Base-by-base conservation (phyloP, 92 coral and sea anemone genomes). In the Galaxea fascicularis region DNA sequence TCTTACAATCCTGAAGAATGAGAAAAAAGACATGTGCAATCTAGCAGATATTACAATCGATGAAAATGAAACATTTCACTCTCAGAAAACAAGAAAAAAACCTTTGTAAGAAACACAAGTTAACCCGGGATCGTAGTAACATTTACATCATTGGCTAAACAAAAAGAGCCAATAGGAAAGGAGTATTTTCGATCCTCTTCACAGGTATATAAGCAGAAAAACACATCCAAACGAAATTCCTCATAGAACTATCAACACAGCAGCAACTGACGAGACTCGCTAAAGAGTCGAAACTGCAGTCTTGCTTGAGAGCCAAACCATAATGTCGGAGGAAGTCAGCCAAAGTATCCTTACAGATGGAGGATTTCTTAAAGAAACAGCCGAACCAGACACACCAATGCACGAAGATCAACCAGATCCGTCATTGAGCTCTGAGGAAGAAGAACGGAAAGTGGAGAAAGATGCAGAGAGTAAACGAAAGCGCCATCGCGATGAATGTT, bases 151-250 rank as follows among this genome's bases (percentile, higher is more conserved):
- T 56, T 56, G 62, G 62, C 62, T 56, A 56, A 56, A 16, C 62
- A 56, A 56, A 56, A 56, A 49, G 62, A 56, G 62, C 62, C 62
- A 56, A 56, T 56, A 56, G 62, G n/a, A 56, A 4, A 56, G 60
- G 17, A 56, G 62, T 56, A 56, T 56, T 56, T 56, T 56, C 25
- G 62, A 56, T 56, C 62, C 62, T 56, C 62, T 56, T 56, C 62
- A 56, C 62, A 56, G 62, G 62, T 56, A 56, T 56, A 56, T 56
- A 56, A 56, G 62, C 62, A 47, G 8, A 47, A 13, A 47, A 47
- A 47, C n/a, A n/a, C n/a, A n/a, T n/a, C n/a, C n/a, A n/a, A n/a
- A n/a, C n/a, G n/a, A n/a, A n/a, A n/a, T n/a, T n/a, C n/a, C n/a
- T n/a, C n/a, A n/a, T n/a, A n/a, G n/a, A n/a, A n/a, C n/a, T n/a